Conservation (phyloP, 1,140 invertebrate genomes). For the Heliconius melpomene region DNA sequence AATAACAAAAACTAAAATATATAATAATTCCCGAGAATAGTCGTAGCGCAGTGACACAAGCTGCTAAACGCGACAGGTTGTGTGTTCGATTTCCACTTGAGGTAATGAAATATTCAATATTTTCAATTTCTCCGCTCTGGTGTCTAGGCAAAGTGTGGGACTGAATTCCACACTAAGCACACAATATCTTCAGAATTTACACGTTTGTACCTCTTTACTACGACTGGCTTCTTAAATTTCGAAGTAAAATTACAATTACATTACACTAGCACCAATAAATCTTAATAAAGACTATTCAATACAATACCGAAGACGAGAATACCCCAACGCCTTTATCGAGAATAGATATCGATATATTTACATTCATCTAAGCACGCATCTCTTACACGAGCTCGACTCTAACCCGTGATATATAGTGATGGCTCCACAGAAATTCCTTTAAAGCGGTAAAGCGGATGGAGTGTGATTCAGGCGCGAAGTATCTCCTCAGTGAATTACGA, state of each 20-base stretch:
- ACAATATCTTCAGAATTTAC: too few species aligned
- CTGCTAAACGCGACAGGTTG: too few species aligned
- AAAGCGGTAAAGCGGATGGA: conserved; percentile 17
- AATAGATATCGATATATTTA: not conserved
- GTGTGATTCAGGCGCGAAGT: conserved; percentile 23
- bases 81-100: too few species aligned
- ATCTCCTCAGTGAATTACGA: conserved; percentile 33
- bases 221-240: too few species aligned
- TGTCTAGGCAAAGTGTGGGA: too few species aligned
- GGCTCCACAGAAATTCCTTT: conserved; percentile 5
- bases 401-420: conserved; percentile 8
- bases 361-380: not conserved
- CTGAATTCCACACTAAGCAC: too few species aligned
- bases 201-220: too few species aligned
- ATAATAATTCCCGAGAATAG: not conserved
- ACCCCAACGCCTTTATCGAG: not conserved
- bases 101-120: too few species aligned
- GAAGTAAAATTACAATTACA: too few species aligned
- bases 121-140: too few species aligned
- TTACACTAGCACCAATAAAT: too few species aligned
- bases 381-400: not conserved
- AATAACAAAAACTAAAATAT: not conserved
- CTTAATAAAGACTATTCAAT: not conserved
- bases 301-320: not conserved
- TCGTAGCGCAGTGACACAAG: too few species aligned